Conservation (phyloP, 2,797 vertebrate genomes). For the Salarias fasciatus region DNA sequence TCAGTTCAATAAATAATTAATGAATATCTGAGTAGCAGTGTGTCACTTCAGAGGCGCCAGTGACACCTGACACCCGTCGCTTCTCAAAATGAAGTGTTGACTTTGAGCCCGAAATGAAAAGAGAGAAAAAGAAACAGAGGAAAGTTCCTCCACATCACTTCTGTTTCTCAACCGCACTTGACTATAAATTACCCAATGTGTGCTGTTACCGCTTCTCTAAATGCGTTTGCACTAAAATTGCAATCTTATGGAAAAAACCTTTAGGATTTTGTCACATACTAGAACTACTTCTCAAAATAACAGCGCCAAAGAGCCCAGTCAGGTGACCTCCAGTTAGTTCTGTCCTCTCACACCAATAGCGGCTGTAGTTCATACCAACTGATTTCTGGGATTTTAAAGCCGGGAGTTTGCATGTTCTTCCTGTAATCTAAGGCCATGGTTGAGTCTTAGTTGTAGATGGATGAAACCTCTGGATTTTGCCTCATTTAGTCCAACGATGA, state of each 20-base stretch:
- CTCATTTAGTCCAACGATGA: too few species aligned
- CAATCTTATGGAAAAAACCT: slow-evolving; percentile 33
- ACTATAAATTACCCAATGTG: slow-evolving; percentile 50
- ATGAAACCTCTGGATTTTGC: too few species aligned
- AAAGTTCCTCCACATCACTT: slow-evolving; percentile 48
- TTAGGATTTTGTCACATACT: slow-evolving; percentile 11
- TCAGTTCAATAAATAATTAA: neutral
- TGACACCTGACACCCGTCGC: neutral
- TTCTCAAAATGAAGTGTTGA: neutral
- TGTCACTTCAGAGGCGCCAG: slow-evolving; percentile 10
- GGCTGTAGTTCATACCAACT: too few species aligned
- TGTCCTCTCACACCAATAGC: too few species aligned
- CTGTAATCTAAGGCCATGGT: too few species aligned
- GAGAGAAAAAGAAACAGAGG: slow-evolving; percentile 12
- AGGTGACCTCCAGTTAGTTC: too few species aligned
- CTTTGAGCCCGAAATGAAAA: slow-evolving; percentile 8
- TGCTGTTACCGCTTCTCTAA: slow-evolving; percentile 57
- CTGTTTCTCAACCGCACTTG: slow-evolving; percentile 52
- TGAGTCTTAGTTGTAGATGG: too few species aligned
- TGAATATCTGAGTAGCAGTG: neutral
- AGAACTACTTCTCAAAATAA: neutral
- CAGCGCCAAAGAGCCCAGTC: neutral
- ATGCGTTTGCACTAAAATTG: slow-evolving; percentile 25
- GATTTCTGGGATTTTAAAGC: too few species aligned
- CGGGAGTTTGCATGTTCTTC: too few species aligned